Conservation (phyloP, 2,113 vertebrate species). For the Aramus guarauna region DNA sequence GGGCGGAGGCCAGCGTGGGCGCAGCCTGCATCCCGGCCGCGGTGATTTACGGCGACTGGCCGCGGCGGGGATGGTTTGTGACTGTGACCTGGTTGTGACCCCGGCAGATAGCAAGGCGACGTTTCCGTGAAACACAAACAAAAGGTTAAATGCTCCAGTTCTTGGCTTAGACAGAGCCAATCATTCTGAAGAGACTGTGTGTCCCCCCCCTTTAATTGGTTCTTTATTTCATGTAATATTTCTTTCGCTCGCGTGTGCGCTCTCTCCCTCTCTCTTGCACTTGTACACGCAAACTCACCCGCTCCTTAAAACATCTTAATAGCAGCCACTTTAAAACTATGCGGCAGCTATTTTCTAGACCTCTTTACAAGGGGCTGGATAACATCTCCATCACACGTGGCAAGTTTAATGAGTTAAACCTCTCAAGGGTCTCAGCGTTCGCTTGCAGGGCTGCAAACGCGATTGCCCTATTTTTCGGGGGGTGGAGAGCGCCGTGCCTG, state of each 20-base stretch:
- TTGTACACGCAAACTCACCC: not conserved
- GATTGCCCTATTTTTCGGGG: not conserved
- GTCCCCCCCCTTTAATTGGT: not conserved
- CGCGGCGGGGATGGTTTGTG: slow-evolving; percentile 72
- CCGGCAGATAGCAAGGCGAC: slow-evolving; percentile 69
- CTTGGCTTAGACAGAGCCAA: slow-evolving; percentile 62
- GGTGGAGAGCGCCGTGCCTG: not conserved
- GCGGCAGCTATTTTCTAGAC: not conserved
- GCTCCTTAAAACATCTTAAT: not conserved
- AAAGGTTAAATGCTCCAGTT: slow-evolving; percentile 75
- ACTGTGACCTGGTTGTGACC: slow-evolving; percentile 83
- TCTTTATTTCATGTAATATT: slow-evolving; percentile 19
- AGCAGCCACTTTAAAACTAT: not conserved
- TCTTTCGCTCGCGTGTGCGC: accelerated
- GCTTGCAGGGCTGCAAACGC: not conserved
- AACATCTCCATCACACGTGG: not conserved
- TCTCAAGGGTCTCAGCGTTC: not conserved
- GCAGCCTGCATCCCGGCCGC: not conserved
- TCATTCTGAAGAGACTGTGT: slow-evolving; percentile 60
- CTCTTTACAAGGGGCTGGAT: not conserved
- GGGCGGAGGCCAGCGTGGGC: not conserved
- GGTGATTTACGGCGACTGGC: slow-evolving; percentile 78
- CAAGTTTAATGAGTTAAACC: not conserved
- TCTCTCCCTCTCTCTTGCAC: not conserved
- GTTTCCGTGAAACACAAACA: slow-evolving; percentile 80